Evolutionary conservation across 2,888 invertebrate species (phyloP), one percentile per base, ranked within the genome.

Genomic region (Polyploca ridens): DNA sequence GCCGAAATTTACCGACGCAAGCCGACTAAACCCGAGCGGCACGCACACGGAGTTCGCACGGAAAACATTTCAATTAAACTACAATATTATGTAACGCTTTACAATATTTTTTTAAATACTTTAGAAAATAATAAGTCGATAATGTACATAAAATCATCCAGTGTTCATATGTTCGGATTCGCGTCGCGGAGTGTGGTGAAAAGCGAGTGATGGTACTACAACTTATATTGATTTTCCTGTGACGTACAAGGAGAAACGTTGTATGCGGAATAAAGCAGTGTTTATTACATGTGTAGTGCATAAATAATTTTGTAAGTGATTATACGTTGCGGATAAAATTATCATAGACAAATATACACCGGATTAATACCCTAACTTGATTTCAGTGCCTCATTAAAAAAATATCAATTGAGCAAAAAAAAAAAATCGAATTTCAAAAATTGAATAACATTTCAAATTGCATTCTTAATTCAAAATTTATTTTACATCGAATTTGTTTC

Each of bases 211-310:
- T 82, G 85, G 80, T 71, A 74, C 67, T 70, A 73, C 67, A 68
- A 67, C 71, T 74, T 75, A 79, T 93, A 93, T 93, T 86, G 93
- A 93, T 93, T 93, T 93, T 93, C 79, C 72, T 66, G 84, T 90
- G 90, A 91, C 91, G 88, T 90, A 78, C 81, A 79, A 71, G 78
- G 71, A 65, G 75, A 57, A 78, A 86, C 82, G 78, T 76, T 83
- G 79, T 78, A 87, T 90, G 90, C 90, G 89, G 91, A 86, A 80
- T 82, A 72, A 74, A 81, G 88, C 90, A 88, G 87, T 90, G 86
- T 89, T 54, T 89, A 86, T 83, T 86, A 86, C 79, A 81, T 76
- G 76, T 81, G 83, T 83, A 82, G 78, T 81, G 78, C 75, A 71
- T 75, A 69, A 77, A 78, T 82, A 76, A 77, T 78, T 76, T 79